Conservation (phyloP, 2,113 vertebrate genomes). For the Catharus fuscescens region DNA sequence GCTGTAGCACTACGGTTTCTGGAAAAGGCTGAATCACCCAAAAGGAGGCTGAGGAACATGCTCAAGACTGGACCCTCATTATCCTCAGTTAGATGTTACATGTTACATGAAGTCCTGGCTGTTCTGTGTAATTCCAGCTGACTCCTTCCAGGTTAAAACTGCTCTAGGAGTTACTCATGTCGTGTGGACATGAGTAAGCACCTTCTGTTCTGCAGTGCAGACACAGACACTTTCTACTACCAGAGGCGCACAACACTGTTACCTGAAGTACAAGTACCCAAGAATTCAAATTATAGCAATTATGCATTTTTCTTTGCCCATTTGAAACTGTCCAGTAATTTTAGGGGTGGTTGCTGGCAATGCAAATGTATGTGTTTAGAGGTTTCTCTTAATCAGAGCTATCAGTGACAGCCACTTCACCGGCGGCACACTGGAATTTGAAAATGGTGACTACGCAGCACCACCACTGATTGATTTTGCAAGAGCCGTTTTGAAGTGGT, state of each 20-base stretch:
- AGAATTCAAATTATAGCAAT: not conserved
- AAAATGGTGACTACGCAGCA: not conserved
- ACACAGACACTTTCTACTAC: not conserved
- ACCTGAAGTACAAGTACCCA: not conserved
- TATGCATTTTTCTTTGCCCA: not conserved
- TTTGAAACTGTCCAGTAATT: not conserved
- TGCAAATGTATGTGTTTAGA: not conserved
- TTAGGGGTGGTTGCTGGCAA: not conserved
- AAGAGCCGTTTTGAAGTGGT: not conserved
- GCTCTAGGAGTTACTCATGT: not conserved
- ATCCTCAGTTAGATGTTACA: not conserved
- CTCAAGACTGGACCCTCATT: not conserved
- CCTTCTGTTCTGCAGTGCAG: not conserved
- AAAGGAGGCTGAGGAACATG: not conserved
- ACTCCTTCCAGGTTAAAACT: not conserved
- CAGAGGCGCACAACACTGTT: not conserved
- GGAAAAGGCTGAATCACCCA: rapidly evolving
- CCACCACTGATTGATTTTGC: not conserved
- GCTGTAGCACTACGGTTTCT: not conserved
- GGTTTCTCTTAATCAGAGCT: not conserved
- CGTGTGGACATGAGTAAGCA: not conserved
- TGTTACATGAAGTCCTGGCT: not conserved
- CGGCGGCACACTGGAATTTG: not conserved
- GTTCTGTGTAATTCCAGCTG: not conserved
- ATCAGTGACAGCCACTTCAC: not conserved